Base-by-base conservation (phyloP, 2,888 invertebrate species). In the Parnassius smintheus region DNA sequence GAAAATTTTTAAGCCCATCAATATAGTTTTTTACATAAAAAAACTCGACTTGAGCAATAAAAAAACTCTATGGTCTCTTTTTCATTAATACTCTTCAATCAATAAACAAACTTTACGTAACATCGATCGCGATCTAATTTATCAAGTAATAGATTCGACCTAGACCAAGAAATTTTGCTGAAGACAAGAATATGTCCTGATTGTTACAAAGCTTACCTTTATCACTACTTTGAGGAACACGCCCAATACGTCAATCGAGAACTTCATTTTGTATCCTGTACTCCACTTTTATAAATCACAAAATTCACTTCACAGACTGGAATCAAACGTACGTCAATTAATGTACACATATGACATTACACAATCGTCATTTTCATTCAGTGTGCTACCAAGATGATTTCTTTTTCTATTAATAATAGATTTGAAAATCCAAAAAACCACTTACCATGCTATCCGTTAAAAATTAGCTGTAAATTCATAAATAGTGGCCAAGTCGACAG, bases 191-290 rank as follows among this genome's bases (percentile, higher is more conserved):
- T 60, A 60, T 52, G n/a, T n/a, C 42, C 49, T 58, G 49, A 58
- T 54, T 54, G 58, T 62, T 54, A 57, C 62, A 57, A 46, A 65
- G 85, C 90, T 84, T 82, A 92, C 92, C 89, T 78, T 91, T 73
- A 92, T 74, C 57, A 92, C 92, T 66, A 92, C 86, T 86, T 92
- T 92, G 65, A 92, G 82, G 75, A 92, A 92, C 68, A 92, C 84
- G 66, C 92, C 92, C 81, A 92, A 75, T 18, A 92, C 92, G 64
- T 92, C 92, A 56, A 92, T 81, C 1, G 91, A 87, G 75, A 92
- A 92, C 86, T 92, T 92, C 92, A 92, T 92, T 68, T 83, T 87
- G 83, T 65, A 67, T 68, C 65, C 70, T 66, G 67, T 67, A 74
- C 72, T 75, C 70, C 72, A 73, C 68, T 75, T 77, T 42, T 41